Percentiles rank a stretch among this genome's conserved stretches.
Evolutionary conservation across 2,797 vertebrate genomes (phyloP).

Genomic region (Sarcoramphus papa): DNA sequence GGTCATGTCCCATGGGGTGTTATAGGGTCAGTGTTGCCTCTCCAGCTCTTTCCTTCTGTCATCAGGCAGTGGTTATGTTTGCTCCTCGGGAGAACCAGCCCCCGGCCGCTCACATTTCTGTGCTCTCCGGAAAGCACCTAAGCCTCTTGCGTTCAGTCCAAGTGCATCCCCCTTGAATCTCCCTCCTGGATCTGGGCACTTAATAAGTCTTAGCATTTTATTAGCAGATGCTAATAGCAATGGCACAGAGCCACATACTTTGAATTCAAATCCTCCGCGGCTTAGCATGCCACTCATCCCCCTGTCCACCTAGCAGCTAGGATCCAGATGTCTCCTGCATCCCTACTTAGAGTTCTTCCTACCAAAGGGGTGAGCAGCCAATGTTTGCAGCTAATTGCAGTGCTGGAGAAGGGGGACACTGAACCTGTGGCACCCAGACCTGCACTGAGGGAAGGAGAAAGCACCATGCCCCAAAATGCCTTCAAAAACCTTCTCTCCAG

Average conservation of each 20-base stretch:
- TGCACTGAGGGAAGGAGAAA: not conserved
- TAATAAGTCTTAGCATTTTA: conserved; percentile 38
- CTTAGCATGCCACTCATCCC: not conserved
- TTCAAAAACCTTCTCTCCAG: not conserved
- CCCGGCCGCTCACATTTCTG: not conserved
- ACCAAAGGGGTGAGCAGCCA: not conserved
- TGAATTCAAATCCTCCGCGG: not conserved
- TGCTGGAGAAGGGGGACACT: not conserved
- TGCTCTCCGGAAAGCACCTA: not conserved
- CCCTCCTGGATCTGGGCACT: not conserved
- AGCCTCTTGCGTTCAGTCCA: not conserved
- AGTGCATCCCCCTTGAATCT: conserved; percentile 8
- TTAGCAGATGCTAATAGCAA: conserved; percentile 32
- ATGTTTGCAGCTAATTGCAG: not conserved
- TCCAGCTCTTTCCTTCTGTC: not conserved
- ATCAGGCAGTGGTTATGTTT: not conserved
- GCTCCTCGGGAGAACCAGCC: not conserved
- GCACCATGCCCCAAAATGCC: not conserved
- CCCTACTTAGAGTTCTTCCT: not conserved
- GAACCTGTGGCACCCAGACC: not conserved
- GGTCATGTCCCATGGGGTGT: not conserved
- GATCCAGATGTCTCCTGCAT: not conserved
- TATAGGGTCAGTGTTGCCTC: not conserved
- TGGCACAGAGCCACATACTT: conserved; percentile 1
- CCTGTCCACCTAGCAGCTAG: not conserved